These are phyloP conservation scores for Pampus argenteus DNA, from an alignment of 2,797 vertebrate species.

Conservation along the genomic window DNA sequence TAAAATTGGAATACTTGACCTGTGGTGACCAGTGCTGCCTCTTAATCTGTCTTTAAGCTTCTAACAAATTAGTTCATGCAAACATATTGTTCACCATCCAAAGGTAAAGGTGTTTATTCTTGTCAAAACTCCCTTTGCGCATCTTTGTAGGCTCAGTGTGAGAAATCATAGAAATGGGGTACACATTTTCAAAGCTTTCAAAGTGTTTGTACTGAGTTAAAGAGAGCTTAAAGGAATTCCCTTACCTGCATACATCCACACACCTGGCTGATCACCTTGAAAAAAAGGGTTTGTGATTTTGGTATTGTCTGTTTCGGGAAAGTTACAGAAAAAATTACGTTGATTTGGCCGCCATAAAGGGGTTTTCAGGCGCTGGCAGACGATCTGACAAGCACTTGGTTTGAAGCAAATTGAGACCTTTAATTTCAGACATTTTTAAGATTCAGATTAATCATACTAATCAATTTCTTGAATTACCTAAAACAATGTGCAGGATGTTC, in stretches of 20 bases:
- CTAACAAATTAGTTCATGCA: neutral
- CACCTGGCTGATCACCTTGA: neutral
- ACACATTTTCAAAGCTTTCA: neutral
- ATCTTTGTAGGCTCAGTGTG: too few relatives aligned
- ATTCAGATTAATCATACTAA: neutral
- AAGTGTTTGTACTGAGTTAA: neutral
- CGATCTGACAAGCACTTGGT: neutral
- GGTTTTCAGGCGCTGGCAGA: neutral
- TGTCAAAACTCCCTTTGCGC: neutral
- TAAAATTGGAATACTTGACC: neutral
- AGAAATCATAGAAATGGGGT: neutral
- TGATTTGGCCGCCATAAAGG: neutral
- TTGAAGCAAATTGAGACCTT: neutral
- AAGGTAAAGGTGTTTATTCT: neutral
- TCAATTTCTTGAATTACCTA: neutral
- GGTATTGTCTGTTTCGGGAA: too few relatives aligned
- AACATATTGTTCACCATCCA: neutral
- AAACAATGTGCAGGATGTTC: neutral
- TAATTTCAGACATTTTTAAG: neutral
- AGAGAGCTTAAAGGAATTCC: neutral
- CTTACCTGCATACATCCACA: neutral
- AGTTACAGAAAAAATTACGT: neutral
- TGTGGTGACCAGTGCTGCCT: neutral
- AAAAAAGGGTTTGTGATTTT: neutral
- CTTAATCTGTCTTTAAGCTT: neutral